phyloP scores from a whole-genome alignment of 2,797 vertebrate genomes.

The Lepus oiostolus region DNA sequence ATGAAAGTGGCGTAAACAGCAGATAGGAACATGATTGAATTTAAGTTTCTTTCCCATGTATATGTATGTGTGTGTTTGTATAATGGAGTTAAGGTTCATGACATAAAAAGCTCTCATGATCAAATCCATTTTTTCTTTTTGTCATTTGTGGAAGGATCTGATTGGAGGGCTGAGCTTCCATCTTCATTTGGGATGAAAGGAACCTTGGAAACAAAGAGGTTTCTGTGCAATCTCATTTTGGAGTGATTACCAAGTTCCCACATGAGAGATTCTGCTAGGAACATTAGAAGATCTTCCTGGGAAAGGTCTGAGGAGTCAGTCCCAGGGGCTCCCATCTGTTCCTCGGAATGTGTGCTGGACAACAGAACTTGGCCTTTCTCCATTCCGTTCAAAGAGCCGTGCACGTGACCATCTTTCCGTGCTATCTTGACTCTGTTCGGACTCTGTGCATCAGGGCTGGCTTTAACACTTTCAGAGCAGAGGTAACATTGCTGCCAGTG shows the following conservation, averaged over 20 bases:
- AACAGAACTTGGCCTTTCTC: conserved; percentile 34
- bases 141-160: neutral
- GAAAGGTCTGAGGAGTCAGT: conserved; percentile 72
- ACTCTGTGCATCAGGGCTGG: conserved; percentile 13
- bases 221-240: neutral
- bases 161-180: conserved; percentile 6
- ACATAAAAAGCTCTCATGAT: conserved; percentile 5
- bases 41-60: conserved; percentile 32
- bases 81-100: neutral
- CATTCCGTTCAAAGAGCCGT: neutral
- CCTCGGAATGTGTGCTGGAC: neutral
- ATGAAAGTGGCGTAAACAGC: neutral
- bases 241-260: conserved; percentile 60
- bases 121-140: neutral
- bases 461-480: neutral
- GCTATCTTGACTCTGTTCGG: neutral
- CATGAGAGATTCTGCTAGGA: conserved; percentile 19
- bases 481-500: neutral
- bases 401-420: conserved; percentile 42
- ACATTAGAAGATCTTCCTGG: conserved; percentile 68
- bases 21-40: neutral
- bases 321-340: conserved; percentile 8
- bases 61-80: neutral
- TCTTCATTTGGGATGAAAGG: neutral
- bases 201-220: neutral